Evolutionary conservation across 2,888 invertebrate species (phyloP).

Genomic region (Drosophila aldrichi): DNA sequence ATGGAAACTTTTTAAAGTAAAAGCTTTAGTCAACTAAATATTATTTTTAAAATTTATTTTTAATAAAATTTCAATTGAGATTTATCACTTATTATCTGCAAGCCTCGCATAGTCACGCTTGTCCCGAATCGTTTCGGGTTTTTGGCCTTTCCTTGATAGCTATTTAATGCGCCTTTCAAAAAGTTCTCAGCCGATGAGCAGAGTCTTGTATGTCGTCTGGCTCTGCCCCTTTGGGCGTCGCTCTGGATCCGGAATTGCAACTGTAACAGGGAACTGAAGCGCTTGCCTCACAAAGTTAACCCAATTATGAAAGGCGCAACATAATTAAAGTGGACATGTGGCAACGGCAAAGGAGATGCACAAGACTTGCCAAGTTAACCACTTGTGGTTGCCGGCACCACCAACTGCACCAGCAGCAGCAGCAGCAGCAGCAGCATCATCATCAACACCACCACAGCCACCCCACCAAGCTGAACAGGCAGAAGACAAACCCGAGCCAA

Average conservation of each 20-base stretch:
- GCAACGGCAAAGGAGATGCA: constrained; percentile 20
- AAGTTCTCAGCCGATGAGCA: constrained; percentile 32
- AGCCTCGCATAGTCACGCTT: constrained; percentile 56
- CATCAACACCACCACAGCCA: constrained; percentile 10
- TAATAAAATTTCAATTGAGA: neutral
- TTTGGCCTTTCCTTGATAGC: constrained; percentile 29
- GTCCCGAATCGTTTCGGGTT: constrained; percentile 24
- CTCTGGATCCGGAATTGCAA: constrained; percentile 9
- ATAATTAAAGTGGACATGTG: constrained; percentile 74
- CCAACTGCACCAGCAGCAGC: neutral
- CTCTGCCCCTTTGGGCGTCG: constrained; percentile 5
- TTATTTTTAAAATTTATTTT: no score
- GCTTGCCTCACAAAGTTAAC: constrained; percentile 76
- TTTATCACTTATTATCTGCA: constrained; percentile 23
- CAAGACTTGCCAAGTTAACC: constrained; percentile 30
- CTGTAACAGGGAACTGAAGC: constrained; percentile 27
- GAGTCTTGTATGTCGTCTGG: neutral
- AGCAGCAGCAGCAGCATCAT: constrained; percentile 3
- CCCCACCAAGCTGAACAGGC: constrained; percentile 19
- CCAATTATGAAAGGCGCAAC: constrained; percentile 77
- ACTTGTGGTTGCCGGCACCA: constrained; percentile 28
- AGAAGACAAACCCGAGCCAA: constrained; percentile 47
- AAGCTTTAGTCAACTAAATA: no score
- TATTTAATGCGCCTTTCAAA: constrained; percentile 41
- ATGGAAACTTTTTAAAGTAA: neutral